A percentile compares a stretch with the other conserved stretches of the same genome.
phyloP scores from a whole-genome alignment of 2,113 vertebrate genomes.

The Castor canadensis region DNA sequence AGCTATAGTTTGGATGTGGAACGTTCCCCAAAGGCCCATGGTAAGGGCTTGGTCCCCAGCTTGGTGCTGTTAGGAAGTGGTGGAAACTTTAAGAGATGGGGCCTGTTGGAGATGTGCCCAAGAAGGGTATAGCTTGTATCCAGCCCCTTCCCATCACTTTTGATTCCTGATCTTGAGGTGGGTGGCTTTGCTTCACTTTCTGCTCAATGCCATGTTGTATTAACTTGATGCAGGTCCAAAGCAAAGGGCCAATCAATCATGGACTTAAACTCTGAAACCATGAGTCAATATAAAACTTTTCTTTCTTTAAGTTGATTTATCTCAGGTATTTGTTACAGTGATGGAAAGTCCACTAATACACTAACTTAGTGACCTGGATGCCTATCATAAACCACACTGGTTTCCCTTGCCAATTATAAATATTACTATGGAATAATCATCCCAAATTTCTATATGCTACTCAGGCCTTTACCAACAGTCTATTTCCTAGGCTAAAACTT shows the following conservation, averaged over 20 bases:
- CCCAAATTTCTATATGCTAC: background rate
- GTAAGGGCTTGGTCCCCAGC: background rate
- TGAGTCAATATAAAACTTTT: background rate
- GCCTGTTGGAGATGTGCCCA: too few species aligned
- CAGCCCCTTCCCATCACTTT: too few species aligned
- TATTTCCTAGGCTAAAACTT: background rate
- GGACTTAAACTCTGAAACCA: background rate
- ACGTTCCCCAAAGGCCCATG: background rate
- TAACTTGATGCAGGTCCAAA: background rate
- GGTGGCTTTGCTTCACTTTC: background rate
- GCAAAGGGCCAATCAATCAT: background rate
- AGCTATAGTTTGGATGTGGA: background rate
- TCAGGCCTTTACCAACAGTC: background rate
- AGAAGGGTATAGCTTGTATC: too few species aligned
- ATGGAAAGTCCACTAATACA: background rate
- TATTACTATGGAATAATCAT: background rate
- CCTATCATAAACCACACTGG: background rate
- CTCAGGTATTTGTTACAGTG: background rate
- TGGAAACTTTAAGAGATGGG: too few species aligned
- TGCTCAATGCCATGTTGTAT: background rate
- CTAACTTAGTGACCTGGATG: background rate
- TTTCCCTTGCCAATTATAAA: background rate
- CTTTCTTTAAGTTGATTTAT: background rate
- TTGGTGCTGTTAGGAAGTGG: too few species aligned
- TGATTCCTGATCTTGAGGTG: background rate